phyloP scores from a whole-genome alignment of 2,888 invertebrate genomes.

The Poecilobothrus nobilitatus region DNA sequence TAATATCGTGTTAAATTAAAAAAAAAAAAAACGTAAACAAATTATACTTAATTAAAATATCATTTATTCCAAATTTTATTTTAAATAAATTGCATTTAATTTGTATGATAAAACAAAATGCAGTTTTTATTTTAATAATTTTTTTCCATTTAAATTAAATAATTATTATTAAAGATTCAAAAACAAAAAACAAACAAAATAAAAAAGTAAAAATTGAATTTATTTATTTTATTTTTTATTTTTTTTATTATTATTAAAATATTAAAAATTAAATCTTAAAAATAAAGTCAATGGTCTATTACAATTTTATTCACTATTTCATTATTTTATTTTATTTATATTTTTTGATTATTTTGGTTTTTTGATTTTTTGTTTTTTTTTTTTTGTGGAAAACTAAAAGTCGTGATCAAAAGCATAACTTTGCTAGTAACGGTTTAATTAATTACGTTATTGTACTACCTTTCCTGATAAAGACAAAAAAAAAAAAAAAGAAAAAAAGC shows the following conservation, averaged over 20 bases:
- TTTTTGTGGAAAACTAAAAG: background rate
- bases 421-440: conserved; percentile 40
- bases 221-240: background rate
- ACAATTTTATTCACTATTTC: background rate
- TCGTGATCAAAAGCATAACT: conserved; percentile 8
- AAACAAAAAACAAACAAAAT: background rate
- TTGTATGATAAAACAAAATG: background rate
- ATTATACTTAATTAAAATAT: too few relatives aligned
- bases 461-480: background rate
- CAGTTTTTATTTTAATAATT: background rate
- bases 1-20: too few relatives aligned
- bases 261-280: background rate
- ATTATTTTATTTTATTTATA: background rate
- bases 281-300: conserved; percentile 6
- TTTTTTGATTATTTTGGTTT: background rate
- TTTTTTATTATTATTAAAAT: background rate
- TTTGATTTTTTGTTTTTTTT: background rate
- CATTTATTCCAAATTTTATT: too few relatives aligned
- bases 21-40: too few relatives aligned
- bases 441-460: conserved; percentile 34
- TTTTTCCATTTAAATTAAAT: background rate
- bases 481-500: background rate
- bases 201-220: background rate
- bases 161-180: background rate
- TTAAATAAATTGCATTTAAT: background rate